phyloP scores from a whole-genome alignment of 2,797 vertebrate species.

The Molossus molossus region DNA sequence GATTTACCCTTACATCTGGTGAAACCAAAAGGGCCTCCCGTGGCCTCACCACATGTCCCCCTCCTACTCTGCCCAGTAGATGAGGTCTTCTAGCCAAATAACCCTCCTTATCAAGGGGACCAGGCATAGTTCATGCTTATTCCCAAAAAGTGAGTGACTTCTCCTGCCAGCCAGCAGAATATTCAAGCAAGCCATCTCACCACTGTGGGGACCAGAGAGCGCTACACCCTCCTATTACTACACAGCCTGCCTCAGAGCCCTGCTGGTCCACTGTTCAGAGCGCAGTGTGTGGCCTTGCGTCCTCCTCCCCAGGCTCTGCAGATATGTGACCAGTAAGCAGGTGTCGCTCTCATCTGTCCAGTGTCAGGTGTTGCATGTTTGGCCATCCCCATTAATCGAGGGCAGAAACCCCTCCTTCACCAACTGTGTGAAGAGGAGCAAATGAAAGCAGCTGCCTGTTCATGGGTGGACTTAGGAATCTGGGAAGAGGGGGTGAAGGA shows the following conservation, averaged over 20 bases:
- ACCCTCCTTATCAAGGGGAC: neutral
- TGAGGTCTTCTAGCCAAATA: neutral
- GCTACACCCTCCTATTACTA: neutral
- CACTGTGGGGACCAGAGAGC: neutral
- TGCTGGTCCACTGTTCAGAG: neutral
- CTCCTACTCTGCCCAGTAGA: fast-evolving
- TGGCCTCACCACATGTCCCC: neutral
- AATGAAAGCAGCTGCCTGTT: neutral
- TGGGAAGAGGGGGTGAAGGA: neutral
- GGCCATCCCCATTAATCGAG: neutral
- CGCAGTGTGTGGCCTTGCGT: neutral
- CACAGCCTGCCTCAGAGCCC: neutral
- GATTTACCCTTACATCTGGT: neutral
- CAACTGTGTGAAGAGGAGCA: neutral
- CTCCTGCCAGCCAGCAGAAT: neutral
- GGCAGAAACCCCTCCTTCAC: neutral
- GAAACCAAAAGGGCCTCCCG: neutral
- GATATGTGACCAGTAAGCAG: neutral
- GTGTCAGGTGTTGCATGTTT: neutral
- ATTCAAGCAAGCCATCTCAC: neutral
- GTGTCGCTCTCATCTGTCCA: neutral
- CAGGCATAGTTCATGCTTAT: neutral
- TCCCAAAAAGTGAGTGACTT: too few species aligned
- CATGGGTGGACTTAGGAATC: neutral
- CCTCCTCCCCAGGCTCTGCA: neutral